phyloP scores from a whole-genome alignment of 2,888 invertebrate genomes.

The Himalopsyche japonica region DNA sequence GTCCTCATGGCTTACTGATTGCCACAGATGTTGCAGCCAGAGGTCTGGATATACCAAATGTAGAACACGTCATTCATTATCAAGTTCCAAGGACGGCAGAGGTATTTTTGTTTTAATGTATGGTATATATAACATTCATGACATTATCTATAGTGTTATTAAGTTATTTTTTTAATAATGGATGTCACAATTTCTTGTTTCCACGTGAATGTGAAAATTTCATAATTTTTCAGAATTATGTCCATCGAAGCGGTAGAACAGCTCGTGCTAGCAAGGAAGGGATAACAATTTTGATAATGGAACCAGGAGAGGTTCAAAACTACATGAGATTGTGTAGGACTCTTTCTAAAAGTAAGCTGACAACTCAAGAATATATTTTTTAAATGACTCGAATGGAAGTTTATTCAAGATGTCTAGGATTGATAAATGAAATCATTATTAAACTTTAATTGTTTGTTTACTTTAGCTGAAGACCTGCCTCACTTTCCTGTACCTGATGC shows the following conservation, averaged over 20 bases:
- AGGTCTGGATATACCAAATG: slow-evolving; percentile 91
- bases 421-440: not conserved
- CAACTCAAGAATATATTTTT: not conserved
- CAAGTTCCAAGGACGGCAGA: slow-evolving; percentile 93
- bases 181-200: no score
- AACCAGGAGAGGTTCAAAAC: slow-evolving; percentile 79
- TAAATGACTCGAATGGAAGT: not conserved
- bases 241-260: slow-evolving; percentile 95
- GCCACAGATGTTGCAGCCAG: slow-evolving; percentile 98
- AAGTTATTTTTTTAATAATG: no score
- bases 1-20: slow-evolving; percentile 75
- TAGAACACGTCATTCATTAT: slow-evolving; percentile 96
- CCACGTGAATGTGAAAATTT: not conserved
- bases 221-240: slow-evolving; percentile 70
- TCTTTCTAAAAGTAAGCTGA: slow-evolving; percentile 75
- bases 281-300: slow-evolving; percentile 88
- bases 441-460: not conserved
- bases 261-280: slow-evolving; percentile 89
- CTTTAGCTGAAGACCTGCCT: slow-evolving; percentile 78
- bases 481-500: slow-evolving; percentile 76
- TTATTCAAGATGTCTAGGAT: not conserved
- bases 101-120: slow-evolving; percentile 47
- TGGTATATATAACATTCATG: no score
- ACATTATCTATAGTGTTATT: no score
- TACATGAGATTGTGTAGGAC: slow-evolving; percentile 83